phyloP scores from a whole-genome alignment of 2,797 vertebrate species.

The Cirrhinus mrigala region DNA sequence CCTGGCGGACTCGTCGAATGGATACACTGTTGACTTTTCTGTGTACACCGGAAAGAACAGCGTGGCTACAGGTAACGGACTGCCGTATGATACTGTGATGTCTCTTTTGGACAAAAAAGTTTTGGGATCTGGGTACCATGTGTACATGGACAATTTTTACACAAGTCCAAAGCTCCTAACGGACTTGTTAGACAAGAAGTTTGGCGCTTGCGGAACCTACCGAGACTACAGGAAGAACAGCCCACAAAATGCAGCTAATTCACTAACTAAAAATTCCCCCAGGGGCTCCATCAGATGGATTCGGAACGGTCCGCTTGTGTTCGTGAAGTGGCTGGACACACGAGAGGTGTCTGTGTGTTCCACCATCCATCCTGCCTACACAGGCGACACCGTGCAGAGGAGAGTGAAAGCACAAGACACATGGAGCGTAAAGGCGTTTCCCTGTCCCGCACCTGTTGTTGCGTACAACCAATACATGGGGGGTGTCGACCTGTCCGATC shows the following conservation, averaged over 20 bases:
- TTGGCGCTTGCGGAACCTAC: conserved; percentile 56
- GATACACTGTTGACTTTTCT: conserved; percentile 66
- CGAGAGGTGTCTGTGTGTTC: conserved; percentile 20
- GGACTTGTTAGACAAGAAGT: neutral
- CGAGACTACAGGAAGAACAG: conserved; percentile 48
- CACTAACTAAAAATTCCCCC: neutral
- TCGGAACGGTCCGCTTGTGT: conserved; percentile 28
- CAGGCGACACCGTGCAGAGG: conserved; percentile 21
- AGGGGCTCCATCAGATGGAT: conserved; percentile 31
- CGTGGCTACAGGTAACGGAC: neutral
- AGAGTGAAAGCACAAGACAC: neutral
- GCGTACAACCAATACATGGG: conserved; percentile 51
- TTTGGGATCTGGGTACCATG: conserved; percentile 47
- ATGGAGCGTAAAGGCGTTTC: conserved; percentile 4
- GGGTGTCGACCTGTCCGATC: conserved; percentile 47
- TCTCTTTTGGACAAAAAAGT: conserved; percentile 45
- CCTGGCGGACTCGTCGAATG: conserved; percentile 33
- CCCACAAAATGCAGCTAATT: conserved; percentile 2
- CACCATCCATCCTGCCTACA: conserved; percentile 24
- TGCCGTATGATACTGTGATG: conserved; percentile 1
- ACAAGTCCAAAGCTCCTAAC: conserved; percentile 61
- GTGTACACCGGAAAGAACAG: conserved; percentile 52
- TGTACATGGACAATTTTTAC: conserved; percentile 74
- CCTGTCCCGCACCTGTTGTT: conserved; percentile 41
- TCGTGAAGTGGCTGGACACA: conserved; percentile 45